phyloP scores from a whole-genome alignment of 1,140 invertebrate genomes.

The Tigriopus japonicus region DNA sequence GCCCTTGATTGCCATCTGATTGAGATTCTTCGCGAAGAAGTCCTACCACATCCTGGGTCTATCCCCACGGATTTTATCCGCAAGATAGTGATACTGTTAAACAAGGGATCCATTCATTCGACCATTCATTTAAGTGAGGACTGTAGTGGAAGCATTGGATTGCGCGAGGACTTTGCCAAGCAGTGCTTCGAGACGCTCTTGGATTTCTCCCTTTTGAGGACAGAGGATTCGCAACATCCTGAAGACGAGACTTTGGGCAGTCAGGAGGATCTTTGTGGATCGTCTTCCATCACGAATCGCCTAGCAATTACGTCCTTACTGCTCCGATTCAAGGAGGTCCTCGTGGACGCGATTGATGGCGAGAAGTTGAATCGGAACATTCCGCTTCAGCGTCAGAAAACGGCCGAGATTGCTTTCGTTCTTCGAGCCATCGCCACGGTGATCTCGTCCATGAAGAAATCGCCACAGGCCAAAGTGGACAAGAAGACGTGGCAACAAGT shows the following conservation, averaged over 20 bases:
- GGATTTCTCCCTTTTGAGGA: conserved; percentile 56
- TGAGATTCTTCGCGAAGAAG: conserved; percentile 60
- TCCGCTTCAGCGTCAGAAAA: conserved; percentile 69
- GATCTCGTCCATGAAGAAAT: conserved; percentile 75
- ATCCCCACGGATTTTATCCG: conserved; percentile 71
- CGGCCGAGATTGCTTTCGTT: conserved; percentile 93
- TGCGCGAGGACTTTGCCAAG: conserved; percentile 84
- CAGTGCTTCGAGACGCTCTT: conserved; percentile 88
- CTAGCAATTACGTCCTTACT: conserved; percentile 75
- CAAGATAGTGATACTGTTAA: conserved; percentile 67
- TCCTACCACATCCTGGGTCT: conserved; percentile 53
- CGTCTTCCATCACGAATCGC: conserved; percentile 43
- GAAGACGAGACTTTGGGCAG: not conserved
- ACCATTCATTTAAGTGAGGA: conserved; percentile 33
- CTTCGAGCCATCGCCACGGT: conserved; percentile 82
- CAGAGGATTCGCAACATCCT: not conserved
- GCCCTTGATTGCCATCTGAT: conserved; percentile 69
- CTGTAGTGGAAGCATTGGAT: conserved; percentile 55
- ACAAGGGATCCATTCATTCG: conserved; percentile 84
- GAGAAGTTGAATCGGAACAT: conserved; percentile 72
- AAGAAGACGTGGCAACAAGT: conserved; percentile 74
- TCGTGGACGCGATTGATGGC: conserved; percentile 67
- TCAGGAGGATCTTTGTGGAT: not conserved
- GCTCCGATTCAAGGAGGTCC: conserved; percentile 77
- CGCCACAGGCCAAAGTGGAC: conserved; percentile 66